Percentiles rank a stretch among this genome's conserved stretches.
Conservation (phyloP, 1,140 invertebrate genomes). For the Marisa cornuarietis region DNA sequence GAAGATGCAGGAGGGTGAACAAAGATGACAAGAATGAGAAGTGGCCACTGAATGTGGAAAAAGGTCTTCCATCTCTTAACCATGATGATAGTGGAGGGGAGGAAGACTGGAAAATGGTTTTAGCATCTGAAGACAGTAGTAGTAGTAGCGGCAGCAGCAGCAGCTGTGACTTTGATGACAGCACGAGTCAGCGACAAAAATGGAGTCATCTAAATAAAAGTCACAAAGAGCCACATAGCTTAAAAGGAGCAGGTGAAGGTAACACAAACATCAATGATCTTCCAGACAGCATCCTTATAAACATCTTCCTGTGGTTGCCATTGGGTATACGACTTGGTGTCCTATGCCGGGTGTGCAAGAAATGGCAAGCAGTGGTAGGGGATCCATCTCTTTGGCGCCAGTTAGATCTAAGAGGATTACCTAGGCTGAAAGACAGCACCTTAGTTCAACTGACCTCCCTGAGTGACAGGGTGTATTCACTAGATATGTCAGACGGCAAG, state of each 20-base stretch:
- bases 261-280: constrained; percentile 15
- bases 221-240: not conserved
- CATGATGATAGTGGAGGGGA: too few species aligned
- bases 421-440: constrained; percentile 26
- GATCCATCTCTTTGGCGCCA: constrained; percentile 39
- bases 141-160: too few species aligned
- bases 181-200: too few species aligned
- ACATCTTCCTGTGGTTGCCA: constrained; percentile 32
- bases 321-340: constrained; percentile 24
- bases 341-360: constrained; percentile 34
- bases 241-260: not conserved
- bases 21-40: too few species aligned
- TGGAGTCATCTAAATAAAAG: not conserved
- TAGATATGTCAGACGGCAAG: constrained; percentile 12
- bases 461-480: constrained; percentile 25
- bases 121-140: too few species aligned
- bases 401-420: constrained; percentile 29
- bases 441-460: constrained; percentile 21
- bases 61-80: too few species aligned
- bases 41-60: too few species aligned
- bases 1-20: too few species aligned
- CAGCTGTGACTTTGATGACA: too few species aligned
- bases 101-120: too few species aligned
- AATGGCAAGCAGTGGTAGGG: constrained; percentile 29
- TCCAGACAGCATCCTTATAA: constrained; percentile 24